Conservation (phyloP, 2,888 invertebrate species). For the Drosophila pseudotalamancana region DNA sequence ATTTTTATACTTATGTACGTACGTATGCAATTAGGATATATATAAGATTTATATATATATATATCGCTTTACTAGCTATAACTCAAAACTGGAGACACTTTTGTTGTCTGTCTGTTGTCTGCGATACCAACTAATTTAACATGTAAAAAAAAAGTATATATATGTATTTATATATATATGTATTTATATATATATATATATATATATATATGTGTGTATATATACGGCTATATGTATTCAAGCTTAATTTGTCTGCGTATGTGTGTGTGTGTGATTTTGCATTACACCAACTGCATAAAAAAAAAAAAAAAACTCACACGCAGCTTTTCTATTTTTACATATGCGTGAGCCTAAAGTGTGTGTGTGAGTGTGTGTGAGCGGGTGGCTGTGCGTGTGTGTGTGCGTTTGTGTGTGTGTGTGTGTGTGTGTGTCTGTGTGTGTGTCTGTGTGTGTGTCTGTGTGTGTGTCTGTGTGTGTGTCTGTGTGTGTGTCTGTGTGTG, state of each 20-base stretch:
- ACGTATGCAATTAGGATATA: too few species aligned
- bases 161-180: constrained; percentile 8
- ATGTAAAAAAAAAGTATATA: constrained; percentile 29
- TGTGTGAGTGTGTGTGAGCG: background rate
- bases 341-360: constrained; percentile 18
- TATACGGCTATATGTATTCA: background rate
- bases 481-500: background rate
- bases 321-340: constrained; percentile 10
- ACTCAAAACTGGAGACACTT: constrained; percentile 30
- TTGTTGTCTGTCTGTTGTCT: constrained; percentile 2
- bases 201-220: constrained; percentile 15
- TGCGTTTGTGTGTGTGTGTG: background rate
- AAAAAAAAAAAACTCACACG: constrained; percentile 24
- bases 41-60: background rate
- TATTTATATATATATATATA: constrained; percentile 11
- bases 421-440: background rate
- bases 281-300: constrained; percentile 21
- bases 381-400: constrained; percentile 7
- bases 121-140: constrained; percentile 51
- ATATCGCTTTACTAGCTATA: constrained; percentile 22
- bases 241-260: constrained; percentile 5
- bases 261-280: constrained; percentile 4
- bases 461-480: constrained; percentile 1
- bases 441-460: constrained; percentile 3
- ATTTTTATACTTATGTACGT: constrained; percentile 11